These are phyloP conservation scores for Yponomeuta malinellus DNA, from an alignment of 2,888 invertebrate genomes.

Conservation along the genomic window DNA sequence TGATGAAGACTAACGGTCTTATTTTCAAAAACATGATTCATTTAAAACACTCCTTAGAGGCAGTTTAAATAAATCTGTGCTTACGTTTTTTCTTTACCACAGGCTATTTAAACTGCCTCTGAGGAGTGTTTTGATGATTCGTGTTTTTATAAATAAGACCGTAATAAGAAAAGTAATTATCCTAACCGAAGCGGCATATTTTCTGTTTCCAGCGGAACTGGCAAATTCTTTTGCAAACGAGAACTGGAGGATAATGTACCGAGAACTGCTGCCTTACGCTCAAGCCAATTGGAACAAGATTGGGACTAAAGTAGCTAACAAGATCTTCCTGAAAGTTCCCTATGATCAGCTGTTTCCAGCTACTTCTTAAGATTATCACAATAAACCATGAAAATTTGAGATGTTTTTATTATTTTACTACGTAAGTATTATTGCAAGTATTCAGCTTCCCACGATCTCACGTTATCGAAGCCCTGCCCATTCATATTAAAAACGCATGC, in stretches of 20 bases:
- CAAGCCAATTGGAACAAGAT: conserved; percentile 73
- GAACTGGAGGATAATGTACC: conserved; percentile 77
- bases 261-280: conserved; percentile 71
- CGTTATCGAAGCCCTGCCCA: no score
- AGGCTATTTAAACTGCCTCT: no score
- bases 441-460: no score
- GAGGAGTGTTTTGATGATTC: no score
- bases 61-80: no score
- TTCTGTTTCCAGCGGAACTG: conserved; percentile 66
- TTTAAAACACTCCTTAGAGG: no score
- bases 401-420: background rate
- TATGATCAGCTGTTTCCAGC: conserved; percentile 52
- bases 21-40: no score
- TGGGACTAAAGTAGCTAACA: conserved; percentile 69
- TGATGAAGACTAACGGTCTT: no score
- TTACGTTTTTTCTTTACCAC: no score
- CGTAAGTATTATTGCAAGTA: no score
- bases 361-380: conserved; percentile 9
- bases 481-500: no score
- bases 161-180: background rate
- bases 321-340: conserved; percentile 71
- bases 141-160: background rate
- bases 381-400: background rate
- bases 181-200: conserved; percentile 8
- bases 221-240: conserved; percentile 73